These are phyloP conservation scores for Poeciliopsis infans DNA, from an alignment of 2,797 vertebrate genomes.

Conservation along the genomic window DNA sequence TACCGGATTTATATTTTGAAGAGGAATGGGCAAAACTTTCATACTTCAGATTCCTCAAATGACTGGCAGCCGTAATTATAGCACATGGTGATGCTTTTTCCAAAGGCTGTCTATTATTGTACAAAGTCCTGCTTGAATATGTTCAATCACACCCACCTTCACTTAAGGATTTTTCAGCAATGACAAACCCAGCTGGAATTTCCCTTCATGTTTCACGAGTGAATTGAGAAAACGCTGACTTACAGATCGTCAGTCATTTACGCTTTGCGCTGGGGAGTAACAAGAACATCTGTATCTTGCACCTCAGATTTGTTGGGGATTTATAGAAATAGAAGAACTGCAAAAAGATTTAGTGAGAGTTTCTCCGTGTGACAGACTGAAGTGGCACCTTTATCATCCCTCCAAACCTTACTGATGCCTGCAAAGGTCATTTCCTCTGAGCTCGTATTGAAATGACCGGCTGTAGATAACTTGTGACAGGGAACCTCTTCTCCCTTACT, in stretches of 20 bases:
- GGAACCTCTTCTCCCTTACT: slow-evolving; percentile 47
- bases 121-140: slow-evolving; percentile 4
- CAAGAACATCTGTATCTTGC: neutral
- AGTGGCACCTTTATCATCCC: slow-evolving; percentile 54
- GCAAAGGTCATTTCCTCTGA: slow-evolving; percentile 71
- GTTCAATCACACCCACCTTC: slow-evolving; percentile 36
- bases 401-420: slow-evolving; percentile 31
- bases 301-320: neutral
- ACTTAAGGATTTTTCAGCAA: slow-evolving; percentile 29
- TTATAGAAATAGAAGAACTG: slow-evolving; percentile 16
- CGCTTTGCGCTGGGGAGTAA: slow-evolving; percentile 2
- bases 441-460: slow-evolving; percentile 44
- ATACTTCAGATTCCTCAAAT: neutral
- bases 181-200: slow-evolving; percentile 31
- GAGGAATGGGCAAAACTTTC: neutral
- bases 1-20: neutral
- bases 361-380: slow-evolving; percentile 44
- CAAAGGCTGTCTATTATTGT: neutral
- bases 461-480: slow-evolving; percentile 65
- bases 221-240: slow-evolving; percentile 37
- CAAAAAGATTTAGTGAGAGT: slow-evolving; percentile 45
- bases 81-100: neutral
- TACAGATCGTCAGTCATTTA: slow-evolving; percentile 43
- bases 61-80: neutral
- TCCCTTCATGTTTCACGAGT: slow-evolving; percentile 9